Evolutionary conservation across 1,140 invertebrate species (phyloP).

Genomic region (Drosophila nigrodunni): DNA sequence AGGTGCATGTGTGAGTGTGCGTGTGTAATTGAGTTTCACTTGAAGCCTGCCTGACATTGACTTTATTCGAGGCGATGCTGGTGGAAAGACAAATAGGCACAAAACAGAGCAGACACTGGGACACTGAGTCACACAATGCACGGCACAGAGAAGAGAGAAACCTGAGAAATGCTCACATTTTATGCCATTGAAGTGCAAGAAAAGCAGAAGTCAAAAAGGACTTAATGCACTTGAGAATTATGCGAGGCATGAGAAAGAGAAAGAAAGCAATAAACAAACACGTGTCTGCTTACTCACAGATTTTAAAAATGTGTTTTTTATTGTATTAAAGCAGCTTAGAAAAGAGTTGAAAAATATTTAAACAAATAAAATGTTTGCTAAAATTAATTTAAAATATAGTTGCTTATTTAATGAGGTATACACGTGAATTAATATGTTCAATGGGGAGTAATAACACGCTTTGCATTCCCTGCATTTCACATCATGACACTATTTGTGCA

Average conservation of each 20-base stretch:
- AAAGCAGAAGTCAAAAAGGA: slow-evolving; percentile 51
- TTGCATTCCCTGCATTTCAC: neutral
- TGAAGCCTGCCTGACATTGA: slow-evolving; percentile 66
- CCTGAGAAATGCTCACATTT: slow-evolving; percentile 50
- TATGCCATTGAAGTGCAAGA: slow-evolving; percentile 60
- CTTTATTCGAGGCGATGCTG: slow-evolving; percentile 62
- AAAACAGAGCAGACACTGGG: slow-evolving; percentile 36
- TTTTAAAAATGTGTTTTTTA: too few species aligned
- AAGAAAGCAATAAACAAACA: slow-evolving; percentile 4
- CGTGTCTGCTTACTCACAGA: too few species aligned
- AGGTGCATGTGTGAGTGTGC: slow-evolving; percentile 23
- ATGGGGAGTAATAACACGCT: neutral
- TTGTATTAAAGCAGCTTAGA: too few species aligned
- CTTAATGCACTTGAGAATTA: slow-evolving; percentile 69
- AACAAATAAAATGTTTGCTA: too few species aligned
- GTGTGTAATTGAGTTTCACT: slow-evolving; percentile 75
- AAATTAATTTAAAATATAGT: too few species aligned
- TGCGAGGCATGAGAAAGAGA: slow-evolving; percentile 52
- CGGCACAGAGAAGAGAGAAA: slow-evolving; percentile 23
- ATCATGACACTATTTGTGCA: neutral
- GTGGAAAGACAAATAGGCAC: slow-evolving; percentile 57
- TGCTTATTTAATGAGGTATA: too few species aligned
- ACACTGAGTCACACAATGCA: slow-evolving; percentile 22
- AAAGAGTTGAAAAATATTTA: too few species aligned
- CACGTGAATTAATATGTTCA: too few species aligned